Evolutionary conservation across 1,140 invertebrate genomes (phyloP).

Genomic region (Lepidurus arcticus): DNA sequence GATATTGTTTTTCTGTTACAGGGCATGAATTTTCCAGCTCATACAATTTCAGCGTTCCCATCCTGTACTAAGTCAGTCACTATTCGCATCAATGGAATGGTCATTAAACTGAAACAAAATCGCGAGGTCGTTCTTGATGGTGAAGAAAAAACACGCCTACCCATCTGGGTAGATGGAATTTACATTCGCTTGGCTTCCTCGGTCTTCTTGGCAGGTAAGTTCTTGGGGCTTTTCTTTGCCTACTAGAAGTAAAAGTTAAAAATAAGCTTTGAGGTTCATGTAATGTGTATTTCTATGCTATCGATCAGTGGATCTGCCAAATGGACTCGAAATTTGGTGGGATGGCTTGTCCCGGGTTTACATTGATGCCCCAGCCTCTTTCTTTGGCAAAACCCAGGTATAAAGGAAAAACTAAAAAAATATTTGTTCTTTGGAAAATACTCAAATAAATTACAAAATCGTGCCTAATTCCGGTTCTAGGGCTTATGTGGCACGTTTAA

Average conservation of each 20-base stretch:
- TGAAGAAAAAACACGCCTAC: slow-evolving; percentile 59
- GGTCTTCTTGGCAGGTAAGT: slow-evolving; percentile 58
- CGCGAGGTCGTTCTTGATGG: slow-evolving; percentile 62
- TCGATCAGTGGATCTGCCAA: slow-evolving; percentile 62
- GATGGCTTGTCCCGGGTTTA: slow-evolving; percentile 72
- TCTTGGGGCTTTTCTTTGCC: background rate
- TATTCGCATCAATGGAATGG: slow-evolving; percentile 48
- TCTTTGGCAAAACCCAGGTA: slow-evolving; percentile 53
- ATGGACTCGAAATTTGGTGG: slow-evolving; percentile 75
- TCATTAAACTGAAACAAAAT: slow-evolving; percentile 66
- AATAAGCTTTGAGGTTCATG: background rate
- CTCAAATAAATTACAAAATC: too few relatives aligned
- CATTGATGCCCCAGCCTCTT: slow-evolving; percentile 67
- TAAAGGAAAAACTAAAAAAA: too few relatives aligned
- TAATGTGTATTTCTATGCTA: slow-evolving; percentile 36
- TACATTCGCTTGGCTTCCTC: slow-evolving; percentile 68
- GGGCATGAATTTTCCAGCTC: slow-evolving; percentile 57
- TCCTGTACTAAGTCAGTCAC: slow-evolving; percentile 77
- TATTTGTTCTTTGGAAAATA: too few relatives aligned
- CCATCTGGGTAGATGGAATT: slow-evolving; percentile 53
- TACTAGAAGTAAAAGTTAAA: background rate
- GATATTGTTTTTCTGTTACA: slow-evolving; percentile 39
- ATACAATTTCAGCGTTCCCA: slow-evolving; percentile 53
- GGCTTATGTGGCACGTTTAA: slow-evolving; percentile 87
- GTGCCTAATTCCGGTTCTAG: slow-evolving; percentile 41